A percentile compares a stretch with the other conserved stretches of the same genome.
Conservation (phyloP, 2,113 vertebrate species). For the Misgurnus anguillicaudatus region DNA sequence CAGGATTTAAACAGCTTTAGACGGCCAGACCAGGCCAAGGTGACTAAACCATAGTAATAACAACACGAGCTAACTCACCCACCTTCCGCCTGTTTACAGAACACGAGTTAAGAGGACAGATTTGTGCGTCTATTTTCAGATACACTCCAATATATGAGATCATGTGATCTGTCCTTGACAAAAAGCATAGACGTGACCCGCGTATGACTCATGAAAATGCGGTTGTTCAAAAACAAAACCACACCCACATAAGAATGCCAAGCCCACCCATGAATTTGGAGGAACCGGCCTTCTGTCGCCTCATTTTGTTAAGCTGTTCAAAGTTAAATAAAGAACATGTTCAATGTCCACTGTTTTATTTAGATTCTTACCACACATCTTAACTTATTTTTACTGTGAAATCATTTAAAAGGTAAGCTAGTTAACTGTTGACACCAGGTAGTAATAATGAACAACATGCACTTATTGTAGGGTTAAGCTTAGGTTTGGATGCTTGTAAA, state of each 20-base stretch:
- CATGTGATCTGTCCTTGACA: slow-evolving; percentile 8
- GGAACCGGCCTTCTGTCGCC: slow-evolving; percentile 40
- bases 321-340: slow-evolving; percentile 5
- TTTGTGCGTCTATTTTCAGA: slow-evolving; percentile 39
- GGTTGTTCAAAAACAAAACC: slow-evolving; percentile 9
- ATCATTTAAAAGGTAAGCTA: too few relatives aligned
- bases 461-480: too few relatives aligned
- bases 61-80: slow-evolving; percentile 23
- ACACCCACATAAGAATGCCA: slow-evolving; percentile 35
- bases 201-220: slow-evolving; percentile 19
- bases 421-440: too few relatives aligned
- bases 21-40: slow-evolving; percentile 43
- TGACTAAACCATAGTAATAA: slow-evolving; percentile 41
- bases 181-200: background rate
- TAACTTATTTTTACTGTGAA: background rate
- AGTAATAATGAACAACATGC: too few relatives aligned
- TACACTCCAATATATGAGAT: background rate
- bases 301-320: slow-evolving; percentile 31
- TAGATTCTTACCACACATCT: background rate
- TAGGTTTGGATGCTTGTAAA: too few relatives aligned
- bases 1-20: slow-evolving; percentile 43
- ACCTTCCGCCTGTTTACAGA: slow-evolving; percentile 26
- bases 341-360: slow-evolving; percentile 3
- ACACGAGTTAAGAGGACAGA: slow-evolving; percentile 21
- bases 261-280: slow-evolving; percentile 34